Percentiles rank a stretch among this genome's conserved stretches.
phyloP scores from a whole-genome alignment of 2,888 invertebrate genomes.

The Nowickia ferox region DNA sequence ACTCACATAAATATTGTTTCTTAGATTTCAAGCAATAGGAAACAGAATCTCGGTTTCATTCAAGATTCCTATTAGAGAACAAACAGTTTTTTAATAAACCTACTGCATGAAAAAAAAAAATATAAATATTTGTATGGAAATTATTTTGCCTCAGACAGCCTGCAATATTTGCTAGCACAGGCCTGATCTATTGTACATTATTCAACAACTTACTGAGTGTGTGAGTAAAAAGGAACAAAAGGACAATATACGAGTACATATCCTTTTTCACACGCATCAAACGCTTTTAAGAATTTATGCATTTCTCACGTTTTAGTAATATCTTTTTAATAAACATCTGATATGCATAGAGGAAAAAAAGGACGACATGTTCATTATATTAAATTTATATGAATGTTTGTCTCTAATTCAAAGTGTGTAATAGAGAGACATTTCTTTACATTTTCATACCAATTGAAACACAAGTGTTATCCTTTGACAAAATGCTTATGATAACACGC shows the following conservation, averaged over 20 bases:
- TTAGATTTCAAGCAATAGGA: too few relatives aligned
- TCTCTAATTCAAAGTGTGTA: not conserved
- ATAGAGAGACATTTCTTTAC: slow-evolving; percentile 19
- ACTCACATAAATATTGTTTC: too few relatives aligned
- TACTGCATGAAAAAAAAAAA: not conserved
- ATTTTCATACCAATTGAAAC: slow-evolving; percentile 39
- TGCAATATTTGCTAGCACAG: not conserved
- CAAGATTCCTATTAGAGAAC: too few relatives aligned
- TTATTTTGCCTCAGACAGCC: not conserved
- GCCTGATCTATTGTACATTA: not conserved
- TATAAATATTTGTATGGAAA: too few relatives aligned
- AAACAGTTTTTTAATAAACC: not conserved
- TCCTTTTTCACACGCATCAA: slow-evolving; percentile 40
- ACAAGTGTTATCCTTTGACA: slow-evolving; percentile 62
- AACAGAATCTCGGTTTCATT: too few relatives aligned
- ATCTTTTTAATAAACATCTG: slow-evolving; percentile 53
- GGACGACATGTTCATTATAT: slow-evolving; percentile 48
- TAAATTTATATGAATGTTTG: not conserved
- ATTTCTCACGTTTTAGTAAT: slow-evolving; percentile 64
- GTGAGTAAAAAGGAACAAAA: slow-evolving; percentile 4
- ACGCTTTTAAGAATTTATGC: slow-evolving; percentile 4
- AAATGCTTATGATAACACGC: slow-evolving; percentile 41
- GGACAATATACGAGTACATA: not conserved
- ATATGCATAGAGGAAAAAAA: slow-evolving; percentile 15
- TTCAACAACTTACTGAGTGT: not conserved